Evolutionary conservation across 2,113 vertebrate species (phyloP).

Genomic region (Nannospalax galili): DNA sequence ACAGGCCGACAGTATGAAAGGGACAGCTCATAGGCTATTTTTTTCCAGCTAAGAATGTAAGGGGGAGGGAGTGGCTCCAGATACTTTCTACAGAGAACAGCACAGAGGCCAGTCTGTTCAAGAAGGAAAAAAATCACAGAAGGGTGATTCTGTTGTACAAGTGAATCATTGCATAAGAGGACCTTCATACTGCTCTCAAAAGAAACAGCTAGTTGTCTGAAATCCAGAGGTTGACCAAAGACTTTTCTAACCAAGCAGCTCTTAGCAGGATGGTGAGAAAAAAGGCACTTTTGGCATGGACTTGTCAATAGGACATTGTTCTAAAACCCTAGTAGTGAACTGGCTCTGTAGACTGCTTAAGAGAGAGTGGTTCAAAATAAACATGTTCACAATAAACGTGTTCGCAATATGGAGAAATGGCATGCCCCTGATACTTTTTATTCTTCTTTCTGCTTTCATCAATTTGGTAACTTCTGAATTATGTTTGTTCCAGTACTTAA

Average conservation of each 20-base stretch:
- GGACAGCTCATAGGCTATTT: constrained; percentile 56
- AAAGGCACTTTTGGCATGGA: constrained; percentile 66
- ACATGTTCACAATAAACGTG: constrained; percentile 54
- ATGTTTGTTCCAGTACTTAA: constrained; percentile 4
- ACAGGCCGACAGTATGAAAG: constrained; percentile 61
- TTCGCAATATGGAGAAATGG: constrained; percentile 18
- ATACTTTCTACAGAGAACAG: constrained; percentile 70
- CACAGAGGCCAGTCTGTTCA: constrained; percentile 77
- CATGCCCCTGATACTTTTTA: not conserved
- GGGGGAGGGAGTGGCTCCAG: not conserved
- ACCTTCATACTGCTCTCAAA: constrained; percentile 69
- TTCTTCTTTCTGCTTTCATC: constrained; percentile 26
- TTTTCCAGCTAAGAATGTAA: constrained; percentile 56
- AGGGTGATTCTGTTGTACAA: constrained; percentile 72
- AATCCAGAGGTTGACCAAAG: constrained; percentile 73
- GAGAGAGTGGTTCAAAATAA: constrained; percentile 62
- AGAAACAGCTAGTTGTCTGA: constrained; percentile 73
- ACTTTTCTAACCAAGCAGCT: constrained; percentile 66
- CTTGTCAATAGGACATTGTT: constrained; percentile 71
- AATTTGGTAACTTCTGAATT: constrained; percentile 43
- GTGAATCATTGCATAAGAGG: constrained; percentile 66
- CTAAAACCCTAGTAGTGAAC: constrained; percentile 48
- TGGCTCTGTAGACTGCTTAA: not conserved
- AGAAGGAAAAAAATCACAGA: constrained; percentile 70
- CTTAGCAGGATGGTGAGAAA: constrained; percentile 68